A percentile compares a stretch with the other conserved stretches of the same genome.
Evolutionary conservation across 2,113 vertebrate species (phyloP).

Genomic region (Danionella cerebrum): DNA sequence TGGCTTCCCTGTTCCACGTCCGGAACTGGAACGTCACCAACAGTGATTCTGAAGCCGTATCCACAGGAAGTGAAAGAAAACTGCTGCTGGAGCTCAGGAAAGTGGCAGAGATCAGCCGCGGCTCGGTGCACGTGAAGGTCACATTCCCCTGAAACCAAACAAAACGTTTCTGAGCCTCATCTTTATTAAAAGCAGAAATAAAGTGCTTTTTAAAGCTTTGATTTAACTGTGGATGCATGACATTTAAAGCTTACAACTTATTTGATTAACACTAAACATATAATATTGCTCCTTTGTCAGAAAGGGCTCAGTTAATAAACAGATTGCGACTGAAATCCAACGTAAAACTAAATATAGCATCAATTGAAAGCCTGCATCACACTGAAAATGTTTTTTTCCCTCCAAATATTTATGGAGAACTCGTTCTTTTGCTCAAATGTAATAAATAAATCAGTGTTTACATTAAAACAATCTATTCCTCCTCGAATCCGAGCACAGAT

Average conservation of each 20-base stretch:
- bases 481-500: not conserved
- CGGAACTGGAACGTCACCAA: conserved; percentile 77
- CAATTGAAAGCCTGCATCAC: too few relatives aligned
- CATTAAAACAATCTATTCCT: not conserved
- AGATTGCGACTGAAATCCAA: too few relatives aligned
- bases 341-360: too few relatives aligned
- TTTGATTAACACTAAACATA: too few relatives aligned
- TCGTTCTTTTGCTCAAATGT: not conserved
- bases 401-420: not conserved
- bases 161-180: too few relatives aligned
- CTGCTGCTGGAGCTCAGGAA: conserved; percentile 65
- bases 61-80: conserved; percentile 66
- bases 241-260: too few relatives aligned
- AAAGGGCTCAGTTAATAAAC: too few relatives aligned
- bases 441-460: not conserved
- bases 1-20: conserved; percentile 74
- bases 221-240: too few relatives aligned
- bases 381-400: too few relatives aligned
- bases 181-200: conserved; percentile 18
- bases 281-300: too few relatives aligned
- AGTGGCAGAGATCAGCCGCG: conserved; percentile 68
- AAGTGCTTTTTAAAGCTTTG: not conserved
- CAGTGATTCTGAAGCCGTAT: conserved; percentile 57
- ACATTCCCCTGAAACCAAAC: conserved; percentile 72
- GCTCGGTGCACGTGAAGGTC: conserved; percentile 75